Percentiles rank a stretch among this genome's conserved stretches.
Evolutionary conservation across 2,888 invertebrate species (phyloP).

Genomic region (Eupithecia abbreviata): DNA sequence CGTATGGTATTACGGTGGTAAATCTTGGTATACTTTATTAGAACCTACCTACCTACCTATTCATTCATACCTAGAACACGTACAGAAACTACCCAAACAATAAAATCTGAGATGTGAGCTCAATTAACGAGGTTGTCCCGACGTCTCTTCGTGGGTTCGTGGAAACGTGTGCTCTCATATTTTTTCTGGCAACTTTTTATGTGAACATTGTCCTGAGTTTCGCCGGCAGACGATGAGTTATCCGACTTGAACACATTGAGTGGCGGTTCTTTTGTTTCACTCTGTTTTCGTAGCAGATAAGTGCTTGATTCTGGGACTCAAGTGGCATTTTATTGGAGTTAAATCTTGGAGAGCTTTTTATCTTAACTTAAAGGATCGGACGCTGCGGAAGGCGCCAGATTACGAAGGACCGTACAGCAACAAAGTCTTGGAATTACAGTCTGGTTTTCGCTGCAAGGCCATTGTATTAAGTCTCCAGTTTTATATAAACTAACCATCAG

Average conservation of each 20-base stretch:
- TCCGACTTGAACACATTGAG: constrained; percentile 56
- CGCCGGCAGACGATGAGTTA: constrained; percentile 64
- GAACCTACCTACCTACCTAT: too few species aligned
- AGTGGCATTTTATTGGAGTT: constrained; percentile 8
- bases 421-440: neutral
- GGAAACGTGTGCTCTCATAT: constrained; percentile 53
- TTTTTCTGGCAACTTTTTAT: constrained; percentile 64
- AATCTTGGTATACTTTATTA: too few species aligned
- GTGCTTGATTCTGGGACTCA: constrained; percentile 3
- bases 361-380: neutral
- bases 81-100: neutral
- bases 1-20: too few species aligned
- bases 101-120: neutral
- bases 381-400: constrained; percentile 1
- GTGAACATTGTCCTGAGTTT: constrained; percentile 65
- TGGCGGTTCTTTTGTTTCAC: constrained; percentile 60
- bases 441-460: neutral
- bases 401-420: neutral
- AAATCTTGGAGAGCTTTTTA: neutral
- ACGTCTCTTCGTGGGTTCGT: constrained; percentile 38
- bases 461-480: neutral
- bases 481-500: neutral
- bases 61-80: too few species aligned
- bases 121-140: neutral
- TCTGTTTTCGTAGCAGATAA: neutral